Conservation (phyloP, 2,113 vertebrate species). For the Larimichthys crocea region DNA sequence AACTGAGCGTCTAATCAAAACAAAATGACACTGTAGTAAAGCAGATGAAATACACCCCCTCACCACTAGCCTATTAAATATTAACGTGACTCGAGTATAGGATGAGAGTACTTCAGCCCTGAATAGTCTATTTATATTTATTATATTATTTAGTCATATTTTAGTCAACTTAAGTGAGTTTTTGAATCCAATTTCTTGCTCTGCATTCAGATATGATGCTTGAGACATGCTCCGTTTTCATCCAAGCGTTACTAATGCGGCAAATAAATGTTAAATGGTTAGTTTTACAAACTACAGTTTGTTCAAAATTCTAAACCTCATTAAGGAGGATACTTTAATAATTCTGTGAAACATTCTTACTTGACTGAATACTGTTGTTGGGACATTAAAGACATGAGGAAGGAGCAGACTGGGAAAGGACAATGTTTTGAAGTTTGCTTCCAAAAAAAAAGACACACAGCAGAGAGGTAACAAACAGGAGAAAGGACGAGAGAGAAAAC, state of each 20-base stretch:
- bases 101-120: neutral
- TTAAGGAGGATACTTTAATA: neutral
- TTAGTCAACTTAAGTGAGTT: neutral
- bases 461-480: slow-evolving; percentile 19
- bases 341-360: neutral
- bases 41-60: slow-evolving; percentile 30
- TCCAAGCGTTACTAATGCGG: neutral
- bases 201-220: too few species aligned
- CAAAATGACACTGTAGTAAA: slow-evolving; percentile 11
- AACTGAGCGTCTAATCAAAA: slow-evolving; percentile 2
- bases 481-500: neutral
- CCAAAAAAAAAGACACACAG: slow-evolving; percentile 8
- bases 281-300: neutral
- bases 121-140: slow-evolving; percentile 19
- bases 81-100: slow-evolving; percentile 12
- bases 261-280: neutral
- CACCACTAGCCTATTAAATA: slow-evolving; percentile 30
- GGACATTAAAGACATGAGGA: slow-evolving; percentile 5
- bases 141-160: neutral
- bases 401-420: slow-evolving; percentile 8
- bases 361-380: neutral
- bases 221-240: neutral
- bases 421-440: neutral
- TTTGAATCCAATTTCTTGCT: neutral
- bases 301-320: neutral